These are phyloP conservation scores for Gobio gobio DNA, from an alignment of 2,113 vertebrate species.

Conservation along the genomic window DNA sequence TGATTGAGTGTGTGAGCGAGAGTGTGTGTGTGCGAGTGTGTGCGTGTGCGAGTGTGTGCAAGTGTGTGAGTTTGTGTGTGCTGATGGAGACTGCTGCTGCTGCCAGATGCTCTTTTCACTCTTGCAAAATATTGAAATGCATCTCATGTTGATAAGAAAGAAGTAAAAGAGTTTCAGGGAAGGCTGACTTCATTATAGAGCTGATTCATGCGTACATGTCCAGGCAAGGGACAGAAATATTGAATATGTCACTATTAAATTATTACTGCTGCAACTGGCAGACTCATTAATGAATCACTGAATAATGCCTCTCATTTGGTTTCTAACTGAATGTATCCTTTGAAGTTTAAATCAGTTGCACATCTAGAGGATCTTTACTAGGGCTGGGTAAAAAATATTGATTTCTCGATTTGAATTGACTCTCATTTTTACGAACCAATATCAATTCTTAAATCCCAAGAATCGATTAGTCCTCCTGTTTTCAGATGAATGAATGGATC, in stretches of 20 bases:
- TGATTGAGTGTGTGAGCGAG: no score
- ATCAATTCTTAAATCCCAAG: no score
- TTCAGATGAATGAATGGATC: no score
- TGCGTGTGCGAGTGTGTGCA: no score
- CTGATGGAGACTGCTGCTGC: neutral
- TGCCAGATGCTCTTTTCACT: neutral
- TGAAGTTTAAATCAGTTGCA: neutral
- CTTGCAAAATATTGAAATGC: neutral
- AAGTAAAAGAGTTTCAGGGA: neutral
- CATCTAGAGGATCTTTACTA: slow-evolving; percentile 13
- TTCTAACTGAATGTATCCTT: neutral
- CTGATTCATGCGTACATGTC: slow-evolving; percentile 19
- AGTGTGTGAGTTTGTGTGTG: neutral
- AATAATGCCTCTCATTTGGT: neutral
- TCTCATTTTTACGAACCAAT: no score
- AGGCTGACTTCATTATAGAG: neutral
- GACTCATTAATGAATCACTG: slow-evolving; percentile 46
- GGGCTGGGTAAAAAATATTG: no score
- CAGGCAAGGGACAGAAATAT: slow-evolving; percentile 27
- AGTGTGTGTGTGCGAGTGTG: no score
- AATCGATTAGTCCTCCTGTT: no score
- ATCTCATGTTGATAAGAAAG: neutral
- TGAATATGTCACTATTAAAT: slow-evolving; percentile 45
- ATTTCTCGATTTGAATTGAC: no score
- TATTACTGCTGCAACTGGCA: slow-evolving; percentile 35